Conservation (phyloP, 2,888 invertebrate genomes). For the Phaonia tiefii region DNA sequence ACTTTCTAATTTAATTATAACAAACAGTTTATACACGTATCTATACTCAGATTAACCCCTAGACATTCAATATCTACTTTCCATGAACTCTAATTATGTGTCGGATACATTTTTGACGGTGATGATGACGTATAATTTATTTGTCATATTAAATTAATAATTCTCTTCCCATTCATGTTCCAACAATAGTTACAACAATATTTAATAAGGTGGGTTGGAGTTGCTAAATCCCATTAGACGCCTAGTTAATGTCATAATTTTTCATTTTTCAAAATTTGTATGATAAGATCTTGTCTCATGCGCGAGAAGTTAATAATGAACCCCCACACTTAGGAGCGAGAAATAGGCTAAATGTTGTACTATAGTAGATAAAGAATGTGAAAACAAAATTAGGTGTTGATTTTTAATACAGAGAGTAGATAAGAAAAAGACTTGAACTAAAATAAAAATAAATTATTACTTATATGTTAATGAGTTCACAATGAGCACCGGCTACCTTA, state of each 20-base stretch:
- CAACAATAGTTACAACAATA: neutral
- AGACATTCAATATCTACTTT: constrained; percentile 11
- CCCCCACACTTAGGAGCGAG: neutral
- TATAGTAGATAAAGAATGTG: no score
- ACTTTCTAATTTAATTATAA: no score
- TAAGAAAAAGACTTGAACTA: neutral
- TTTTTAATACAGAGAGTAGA: neutral
- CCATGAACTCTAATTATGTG: neutral
- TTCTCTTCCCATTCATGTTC: neutral
- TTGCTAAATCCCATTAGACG: constrained; percentile 47
- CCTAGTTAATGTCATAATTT: constrained; percentile 56
- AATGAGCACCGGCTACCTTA: no score
- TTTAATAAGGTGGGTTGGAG: neutral
- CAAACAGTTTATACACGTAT: no score
- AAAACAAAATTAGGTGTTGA: no score
- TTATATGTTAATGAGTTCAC: constrained; percentile 12
- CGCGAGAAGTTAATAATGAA: neutral
- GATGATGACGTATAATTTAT: constrained; percentile 25
- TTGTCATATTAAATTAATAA: constrained; percentile 28
- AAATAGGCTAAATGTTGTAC: constrained; percentile 12
- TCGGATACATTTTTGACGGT: neutral
- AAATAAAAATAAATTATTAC: constrained; percentile 2
- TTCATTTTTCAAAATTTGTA: constrained; percentile 27
- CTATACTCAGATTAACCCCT: constrained; percentile 44
- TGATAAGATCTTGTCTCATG: constrained; percentile 13